phyloP scores from a whole-genome alignment of 2,113 vertebrate species.

The Penelope pileata region DNA sequence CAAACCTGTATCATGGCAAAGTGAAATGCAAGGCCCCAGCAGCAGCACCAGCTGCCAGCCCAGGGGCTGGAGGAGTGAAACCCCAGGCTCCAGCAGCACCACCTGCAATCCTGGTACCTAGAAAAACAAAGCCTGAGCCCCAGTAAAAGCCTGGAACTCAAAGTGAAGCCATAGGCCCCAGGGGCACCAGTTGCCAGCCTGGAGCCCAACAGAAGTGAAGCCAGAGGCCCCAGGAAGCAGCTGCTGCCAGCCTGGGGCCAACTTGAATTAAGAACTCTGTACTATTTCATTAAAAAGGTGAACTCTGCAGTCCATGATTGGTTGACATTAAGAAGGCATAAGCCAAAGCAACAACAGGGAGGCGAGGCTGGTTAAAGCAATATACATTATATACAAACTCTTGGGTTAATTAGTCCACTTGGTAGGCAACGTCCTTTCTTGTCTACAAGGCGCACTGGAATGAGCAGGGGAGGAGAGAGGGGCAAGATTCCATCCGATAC shows the following conservation, averaged over 20 bases:
- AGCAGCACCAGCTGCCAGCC: conserved; percentile 49
- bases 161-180: conserved; percentile 28
- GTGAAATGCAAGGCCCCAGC: conserved; percentile 44
- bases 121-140: conserved; percentile 29
- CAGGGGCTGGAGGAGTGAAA: conserved; percentile 21
- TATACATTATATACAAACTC: conserved; percentile 83
- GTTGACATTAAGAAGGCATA: conserved; percentile 77
- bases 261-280: conserved; percentile 39
- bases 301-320: conserved; percentile 72
- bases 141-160: conserved; percentile 33
- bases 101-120: conserved; percentile 48
- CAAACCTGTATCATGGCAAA: conserved; percentile 37
- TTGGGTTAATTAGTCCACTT: conserved; percentile 78
- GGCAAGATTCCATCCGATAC: conserved; percentile 72
- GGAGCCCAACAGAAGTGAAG: conserved; percentile 52
- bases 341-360: conserved; percentile 74
- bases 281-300: conserved; percentile 70
- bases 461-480: conserved; percentile 68
- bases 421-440: conserved; percentile 77
- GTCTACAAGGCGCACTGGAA: conserved; percentile 75
- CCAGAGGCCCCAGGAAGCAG: not conserved
- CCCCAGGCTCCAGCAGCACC: conserved; percentile 39
- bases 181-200: conserved; percentile 35
- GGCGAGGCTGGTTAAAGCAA: conserved; percentile 78
- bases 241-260: not conserved